A percentile compares a stretch with the other conserved stretches of the same genome.
phyloP scores from a whole-genome alignment of 2,888 invertebrate genomes.

The Mycalesis mineus region DNA sequence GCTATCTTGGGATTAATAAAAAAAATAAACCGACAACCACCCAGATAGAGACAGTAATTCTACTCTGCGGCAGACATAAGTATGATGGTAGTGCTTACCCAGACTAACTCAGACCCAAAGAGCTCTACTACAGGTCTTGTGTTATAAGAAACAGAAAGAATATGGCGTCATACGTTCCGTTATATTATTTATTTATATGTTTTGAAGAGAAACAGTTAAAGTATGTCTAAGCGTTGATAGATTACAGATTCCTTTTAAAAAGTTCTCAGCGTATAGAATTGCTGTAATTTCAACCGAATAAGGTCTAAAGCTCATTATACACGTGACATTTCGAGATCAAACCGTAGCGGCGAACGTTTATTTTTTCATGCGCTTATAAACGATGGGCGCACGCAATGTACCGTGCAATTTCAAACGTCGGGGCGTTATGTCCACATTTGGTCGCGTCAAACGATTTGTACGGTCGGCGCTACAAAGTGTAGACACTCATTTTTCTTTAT shows the following conservation, averaged over 20 bases:
- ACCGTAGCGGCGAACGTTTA: conserved; percentile 10
- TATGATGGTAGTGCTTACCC: too few relatives aligned
- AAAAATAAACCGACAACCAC: too few relatives aligned
- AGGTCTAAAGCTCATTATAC: conserved; percentile 3
- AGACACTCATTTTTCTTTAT: neutral
- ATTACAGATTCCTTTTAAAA: neutral
- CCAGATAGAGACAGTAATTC: too few relatives aligned
- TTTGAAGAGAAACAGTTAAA: too few relatives aligned
- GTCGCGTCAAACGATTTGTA: conserved; percentile 40
- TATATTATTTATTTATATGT: too few relatives aligned
- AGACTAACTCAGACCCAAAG: too few relatives aligned
- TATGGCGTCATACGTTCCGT: too few relatives aligned
- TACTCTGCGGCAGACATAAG: too few relatives aligned
- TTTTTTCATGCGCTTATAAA: conserved; percentile 25
- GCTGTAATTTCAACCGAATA: neutral
- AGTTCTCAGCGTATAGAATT: neutral
- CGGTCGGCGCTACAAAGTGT: conserved; percentile 16
- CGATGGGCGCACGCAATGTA: conserved; percentile 46
- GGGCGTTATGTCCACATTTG: conserved; percentile 55
- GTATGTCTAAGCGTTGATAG: neutral
- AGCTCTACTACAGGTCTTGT: too few relatives aligned
- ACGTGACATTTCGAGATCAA: conserved; percentile 19
- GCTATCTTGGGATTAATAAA: too few relatives aligned
- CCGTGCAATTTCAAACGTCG: conserved; percentile 60
- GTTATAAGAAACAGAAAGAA: too few relatives aligned